Evolutionary conservation across 2,797 vertebrate genomes (phyloP), one percentile per base, ranked within the genome.

Genomic region (Heliangelus exortis): DNA sequence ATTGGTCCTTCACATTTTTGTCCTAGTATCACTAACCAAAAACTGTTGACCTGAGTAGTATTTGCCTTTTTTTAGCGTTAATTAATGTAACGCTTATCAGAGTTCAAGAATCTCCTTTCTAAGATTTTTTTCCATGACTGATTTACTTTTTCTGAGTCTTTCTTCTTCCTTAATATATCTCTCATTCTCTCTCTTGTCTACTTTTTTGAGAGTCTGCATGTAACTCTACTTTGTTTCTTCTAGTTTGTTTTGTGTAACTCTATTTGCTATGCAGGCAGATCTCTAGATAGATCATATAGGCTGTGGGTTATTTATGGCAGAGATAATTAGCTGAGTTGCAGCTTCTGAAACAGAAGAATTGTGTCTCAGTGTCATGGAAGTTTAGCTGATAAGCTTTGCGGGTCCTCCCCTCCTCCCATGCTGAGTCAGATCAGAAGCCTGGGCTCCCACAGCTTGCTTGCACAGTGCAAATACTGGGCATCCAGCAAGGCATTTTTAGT

Each of bases 331-430:
- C 76, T 84, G 73, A 90, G 54, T 88, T 90, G 62, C 41, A 65
- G 83, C 88, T 88, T 47, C 76, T 84, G 85, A 90, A 94, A 78
- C 92, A 78, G 76, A 83, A 91, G 90, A 87, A 84, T 84, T 75
- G 61, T 0, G 0, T 41, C 58, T 93, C 2, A 0, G n/a, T 87
- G 62, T 84, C 0, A 0, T 59, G 68, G 33, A 89, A 47, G 28
- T 73, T 78, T 26, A 92, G 79, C 72, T 91, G 91, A 63, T 89
- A 66, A 89, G 84, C 34, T 55, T 63, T 63, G 36, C 2, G 3
- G 45, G 78, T 48, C 75, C 55, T 84, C 39, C 4, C 10, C 33
- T 79, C 29, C 33, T 72, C 50, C 43, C 0, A 0, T 48, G 41
- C 36, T 25, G 21, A 47, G 33, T 59, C 57, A 33, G 33, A 21